Percentiles rank a stretch among this genome's conserved stretches.
Evolutionary conservation across 2,888 invertebrate genomes (phyloP).

Genomic region (Tetheella fluctuosa): DNA sequence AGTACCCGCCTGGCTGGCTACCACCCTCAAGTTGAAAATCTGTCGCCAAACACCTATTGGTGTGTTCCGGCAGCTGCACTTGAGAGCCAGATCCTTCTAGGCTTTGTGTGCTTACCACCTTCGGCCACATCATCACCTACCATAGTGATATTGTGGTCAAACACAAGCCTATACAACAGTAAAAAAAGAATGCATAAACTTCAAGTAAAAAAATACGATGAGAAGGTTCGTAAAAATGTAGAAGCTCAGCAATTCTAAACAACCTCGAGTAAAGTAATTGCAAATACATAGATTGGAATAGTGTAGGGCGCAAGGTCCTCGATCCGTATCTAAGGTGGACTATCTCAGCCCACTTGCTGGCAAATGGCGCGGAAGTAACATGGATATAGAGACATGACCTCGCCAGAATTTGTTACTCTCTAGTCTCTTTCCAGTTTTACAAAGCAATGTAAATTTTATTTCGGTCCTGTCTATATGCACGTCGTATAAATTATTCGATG

Average conservation of each 20-base stretch:
- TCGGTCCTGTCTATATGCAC: conserved; percentile 20
- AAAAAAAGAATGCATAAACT: neutral
- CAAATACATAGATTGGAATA: conserved; percentile 66
- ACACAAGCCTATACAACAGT: too few species aligned
- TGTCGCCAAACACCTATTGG: too few species aligned
- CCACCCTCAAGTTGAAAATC: too few species aligned
- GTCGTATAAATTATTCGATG: neutral
- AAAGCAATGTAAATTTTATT: conserved; percentile 56
- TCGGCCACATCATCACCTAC: too few species aligned
- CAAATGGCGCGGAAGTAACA: conserved; percentile 77
- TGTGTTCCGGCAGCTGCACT: too few species aligned
- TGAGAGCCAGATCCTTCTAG: too few species aligned
- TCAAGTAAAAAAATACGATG: neutral
- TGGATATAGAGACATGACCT: conserved; percentile 70
- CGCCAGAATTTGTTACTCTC: conserved; percentile 66
- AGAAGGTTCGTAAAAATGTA: conserved; percentile 17
- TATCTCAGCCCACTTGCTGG: conserved; percentile 78
- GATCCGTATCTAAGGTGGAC: conserved; percentile 77
- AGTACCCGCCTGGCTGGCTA: too few species aligned
- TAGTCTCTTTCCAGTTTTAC: conserved; percentile 59
- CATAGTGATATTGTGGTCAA: too few species aligned
- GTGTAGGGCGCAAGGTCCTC: conserved; percentile 49
- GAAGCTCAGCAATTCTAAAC: conserved; percentile 33
- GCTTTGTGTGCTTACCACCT: too few species aligned
- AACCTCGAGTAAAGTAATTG: conserved; percentile 62